A percentile compares a stretch with the other conserved stretches of the same genome.
Conservation (phyloP, 2,113 vertebrate species). For the Entomyzon cyanotis region DNA sequence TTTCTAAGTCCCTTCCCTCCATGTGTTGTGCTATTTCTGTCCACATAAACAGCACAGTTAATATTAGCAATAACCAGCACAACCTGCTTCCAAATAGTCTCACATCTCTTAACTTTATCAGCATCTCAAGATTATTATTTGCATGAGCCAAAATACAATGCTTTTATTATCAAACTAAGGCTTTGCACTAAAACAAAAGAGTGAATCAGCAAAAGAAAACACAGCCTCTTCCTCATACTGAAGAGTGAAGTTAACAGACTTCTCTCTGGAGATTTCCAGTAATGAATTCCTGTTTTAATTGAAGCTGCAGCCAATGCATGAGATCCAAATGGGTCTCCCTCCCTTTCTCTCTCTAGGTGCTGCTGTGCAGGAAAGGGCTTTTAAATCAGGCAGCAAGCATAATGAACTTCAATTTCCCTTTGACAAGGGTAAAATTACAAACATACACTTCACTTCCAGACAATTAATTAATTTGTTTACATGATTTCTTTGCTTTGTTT, state of each 20-base stretch:
- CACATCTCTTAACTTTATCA: neutral
- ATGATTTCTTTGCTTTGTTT: slow-evolving; percentile 71
- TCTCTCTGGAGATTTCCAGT: slow-evolving; percentile 64
- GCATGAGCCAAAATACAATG: neutral
- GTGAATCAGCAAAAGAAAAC: slow-evolving; percentile 24
- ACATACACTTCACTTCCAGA: slow-evolving; percentile 73
- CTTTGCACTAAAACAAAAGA: neutral
- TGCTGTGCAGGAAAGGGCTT: slow-evolving; percentile 59
- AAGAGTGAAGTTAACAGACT: slow-evolving; percentile 18
- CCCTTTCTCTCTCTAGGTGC: slow-evolving; percentile 46
- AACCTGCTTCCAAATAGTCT: neutral
- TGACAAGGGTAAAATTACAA: slow-evolving; percentile 76
- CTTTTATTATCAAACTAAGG: neutral
- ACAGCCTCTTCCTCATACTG: neutral
- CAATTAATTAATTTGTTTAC: slow-evolving; percentile 85
- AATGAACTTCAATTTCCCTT: slow-evolving; percentile 77
- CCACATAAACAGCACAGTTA: neutral
- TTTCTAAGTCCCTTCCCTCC: neutral
- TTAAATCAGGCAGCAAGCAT: slow-evolving; percentile 70
- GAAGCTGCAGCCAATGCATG: slow-evolving; percentile 27
- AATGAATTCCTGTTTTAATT: slow-evolving; percentile 78
- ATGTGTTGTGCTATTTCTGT: neutral
- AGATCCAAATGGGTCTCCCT: slow-evolving; percentile 28
- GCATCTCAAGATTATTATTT: neutral
- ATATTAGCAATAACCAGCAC: neutral